These are phyloP conservation scores for Scylla paramamosain DNA, from an alignment of 1,140 invertebrate species.

Conservation along the genomic window DNA sequence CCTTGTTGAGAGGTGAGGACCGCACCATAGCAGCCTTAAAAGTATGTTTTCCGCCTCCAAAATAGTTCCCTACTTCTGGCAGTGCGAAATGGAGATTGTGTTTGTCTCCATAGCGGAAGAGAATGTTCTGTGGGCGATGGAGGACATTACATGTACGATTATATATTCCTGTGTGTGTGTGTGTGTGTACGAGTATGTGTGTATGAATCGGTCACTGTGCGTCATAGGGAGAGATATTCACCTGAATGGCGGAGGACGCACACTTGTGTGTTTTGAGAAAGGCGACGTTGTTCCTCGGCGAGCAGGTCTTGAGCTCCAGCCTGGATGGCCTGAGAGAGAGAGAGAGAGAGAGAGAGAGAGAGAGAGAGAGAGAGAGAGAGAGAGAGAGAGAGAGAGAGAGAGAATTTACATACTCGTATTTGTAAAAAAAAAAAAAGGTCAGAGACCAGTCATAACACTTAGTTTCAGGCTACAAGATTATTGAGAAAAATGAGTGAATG, in stretches of 20 bases:
- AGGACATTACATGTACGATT: background rate
- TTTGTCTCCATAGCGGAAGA: constrained; percentile 68
- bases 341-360: no score
- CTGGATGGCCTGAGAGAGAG: background rate
- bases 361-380: no score
- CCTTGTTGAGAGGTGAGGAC: constrained; percentile 44
- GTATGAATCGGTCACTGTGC: no score
- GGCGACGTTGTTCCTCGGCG: constrained; percentile 69
- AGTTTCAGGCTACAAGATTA: no score
- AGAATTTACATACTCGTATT: no score
- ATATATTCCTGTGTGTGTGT: no score
- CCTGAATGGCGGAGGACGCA: constrained; percentile 79
- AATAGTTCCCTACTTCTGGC: constrained; percentile 51
- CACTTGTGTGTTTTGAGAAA: constrained; percentile 83
- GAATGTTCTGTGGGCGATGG: constrained; percentile 69
- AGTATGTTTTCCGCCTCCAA: constrained; percentile 12
- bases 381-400: no score
- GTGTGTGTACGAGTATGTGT: no score
- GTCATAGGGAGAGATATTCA: no score
- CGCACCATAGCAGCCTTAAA: constrained; percentile 52
- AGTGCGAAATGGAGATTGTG: constrained; percentile 65
- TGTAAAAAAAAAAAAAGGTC: no score
- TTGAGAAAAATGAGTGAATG: no score
- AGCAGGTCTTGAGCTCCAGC: background rate
- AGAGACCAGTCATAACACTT: no score